Conservation (phyloP, 92 coral and sea anemone species). For the Paragorgia papillata region DNA sequence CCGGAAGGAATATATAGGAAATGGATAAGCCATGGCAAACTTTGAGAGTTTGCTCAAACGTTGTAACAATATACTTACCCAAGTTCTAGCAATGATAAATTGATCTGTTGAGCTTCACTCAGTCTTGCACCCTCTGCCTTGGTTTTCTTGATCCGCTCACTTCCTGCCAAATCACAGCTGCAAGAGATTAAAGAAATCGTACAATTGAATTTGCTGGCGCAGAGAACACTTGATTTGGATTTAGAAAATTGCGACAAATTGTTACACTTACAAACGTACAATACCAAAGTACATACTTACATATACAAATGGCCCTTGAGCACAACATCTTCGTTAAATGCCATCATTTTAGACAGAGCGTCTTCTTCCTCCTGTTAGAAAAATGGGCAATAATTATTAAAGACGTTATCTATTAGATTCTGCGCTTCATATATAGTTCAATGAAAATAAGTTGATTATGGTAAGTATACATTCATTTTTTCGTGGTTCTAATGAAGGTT, state of each 20-base stretch:
- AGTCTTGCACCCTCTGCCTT: conserved; percentile 95
- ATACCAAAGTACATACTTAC: conserved; percentile 60
- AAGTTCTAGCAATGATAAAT: conserved; percentile 87
- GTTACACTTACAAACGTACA: too few relatives aligned
- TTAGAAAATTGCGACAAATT: too few relatives aligned
- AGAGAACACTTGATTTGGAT: too few relatives aligned
- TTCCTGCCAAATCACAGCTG: conserved; percentile 97
- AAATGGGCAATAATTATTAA: too few relatives aligned
- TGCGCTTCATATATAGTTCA: too few relatives aligned
- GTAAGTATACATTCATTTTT: too few relatives aligned
- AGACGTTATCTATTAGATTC: too few relatives aligned
- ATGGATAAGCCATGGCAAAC: too few relatives aligned
- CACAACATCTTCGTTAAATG: conserved; percentile 89
- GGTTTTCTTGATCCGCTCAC: conserved; percentile 96
- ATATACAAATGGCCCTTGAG: conserved; percentile 87
- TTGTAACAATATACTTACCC: conserved; percentile 65
- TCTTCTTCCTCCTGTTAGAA: conserved; percentile 65
- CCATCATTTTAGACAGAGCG: conserved; percentile 80
- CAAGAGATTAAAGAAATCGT: conserved; percentile 3
- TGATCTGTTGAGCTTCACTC: conserved; percentile 95
- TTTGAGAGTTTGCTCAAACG: too few relatives aligned
- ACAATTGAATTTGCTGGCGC: not conserved
- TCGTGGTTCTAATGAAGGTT: too few relatives aligned
- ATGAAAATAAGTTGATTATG: too few relatives aligned
- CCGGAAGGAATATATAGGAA: too few relatives aligned